These are phyloP conservation scores for Corapipo altera DNA, from an alignment of 2,113 vertebrate genomes.

Conservation along the genomic window DNA sequence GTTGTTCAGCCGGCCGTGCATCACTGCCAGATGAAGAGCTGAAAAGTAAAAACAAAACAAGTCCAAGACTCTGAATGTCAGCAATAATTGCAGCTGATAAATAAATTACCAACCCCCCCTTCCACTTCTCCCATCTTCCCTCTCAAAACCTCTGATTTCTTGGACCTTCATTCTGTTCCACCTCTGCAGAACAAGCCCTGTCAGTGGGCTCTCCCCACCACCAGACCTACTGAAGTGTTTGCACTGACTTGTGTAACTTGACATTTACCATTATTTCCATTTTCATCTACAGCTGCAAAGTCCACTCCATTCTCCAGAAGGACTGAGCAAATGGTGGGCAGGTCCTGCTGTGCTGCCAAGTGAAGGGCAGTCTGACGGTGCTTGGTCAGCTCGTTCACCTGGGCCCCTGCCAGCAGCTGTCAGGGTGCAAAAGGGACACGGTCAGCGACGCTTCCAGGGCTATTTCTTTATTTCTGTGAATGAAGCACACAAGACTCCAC, in stretches of 20 bases:
- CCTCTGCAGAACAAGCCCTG: neutral
- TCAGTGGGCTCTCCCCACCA: neutral
- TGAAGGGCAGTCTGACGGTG: slow-evolving; percentile 97
- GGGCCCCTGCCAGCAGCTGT: slow-evolving; percentile 95
- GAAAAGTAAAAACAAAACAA: neutral
- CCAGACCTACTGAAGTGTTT: neutral
- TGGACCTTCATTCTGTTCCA: neutral
- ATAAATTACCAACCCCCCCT: neutral
- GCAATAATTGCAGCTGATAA: neutral
- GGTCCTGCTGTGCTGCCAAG: slow-evolving; percentile 93
- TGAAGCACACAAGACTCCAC: neutral
- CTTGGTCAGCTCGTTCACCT: slow-evolving; percentile 96
- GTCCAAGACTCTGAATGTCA: neutral
- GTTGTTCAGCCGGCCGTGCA: slow-evolving; percentile 95
- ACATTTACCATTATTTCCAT: slow-evolving; percentile 91
- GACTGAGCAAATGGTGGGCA: slow-evolving; percentile 95
- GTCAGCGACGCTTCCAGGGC: neutral
- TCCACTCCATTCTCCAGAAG: slow-evolving; percentile 93
- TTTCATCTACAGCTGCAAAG: slow-evolving; percentile 93
- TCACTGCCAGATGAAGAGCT: slow-evolving; percentile 97
- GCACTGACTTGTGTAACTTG: neutral
- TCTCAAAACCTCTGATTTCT: neutral
- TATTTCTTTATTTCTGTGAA: neutral
- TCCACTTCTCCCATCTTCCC: neutral
- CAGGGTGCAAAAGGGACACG: neutral